phyloP scores from a whole-genome alignment of 2,888 invertebrate genomes.

The Thelaira solivaga region DNA sequence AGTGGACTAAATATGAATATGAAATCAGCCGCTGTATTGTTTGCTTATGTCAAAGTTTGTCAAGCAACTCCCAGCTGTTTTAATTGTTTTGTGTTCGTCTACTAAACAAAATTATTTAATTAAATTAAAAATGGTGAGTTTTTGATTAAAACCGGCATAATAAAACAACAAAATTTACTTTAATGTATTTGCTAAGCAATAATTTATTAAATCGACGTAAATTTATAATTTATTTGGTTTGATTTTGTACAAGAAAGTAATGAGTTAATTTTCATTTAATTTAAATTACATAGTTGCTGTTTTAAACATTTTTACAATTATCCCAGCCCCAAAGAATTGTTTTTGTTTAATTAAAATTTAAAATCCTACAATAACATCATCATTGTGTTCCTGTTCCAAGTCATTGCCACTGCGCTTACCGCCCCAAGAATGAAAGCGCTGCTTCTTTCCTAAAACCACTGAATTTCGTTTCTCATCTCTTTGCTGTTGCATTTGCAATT shows the following conservation, averaged over 20 bases:
- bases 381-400: conserved; percentile 50
- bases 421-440: conserved; percentile 77
- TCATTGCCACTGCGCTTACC: conserved; percentile 70
- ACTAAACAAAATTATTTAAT: background rate
- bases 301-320: too few relatives aligned
- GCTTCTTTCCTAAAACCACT: conserved; percentile 74
- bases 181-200: conserved; percentile 33
- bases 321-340: conserved; percentile 32
- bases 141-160: background rate
- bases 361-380: conserved; percentile 43
- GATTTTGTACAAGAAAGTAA: conserved; percentile 6
- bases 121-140: conserved; percentile 25
- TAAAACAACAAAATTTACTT: conserved; percentile 13
- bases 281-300: background rate
- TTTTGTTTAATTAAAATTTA: conserved; percentile 10
- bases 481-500: conserved; percentile 66
- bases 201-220: conserved; percentile 37
- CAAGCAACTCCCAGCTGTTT: background rate
- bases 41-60: background rate
- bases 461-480: conserved; percentile 74
- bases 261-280: background rate
- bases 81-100: background rate
- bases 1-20: too few relatives aligned
- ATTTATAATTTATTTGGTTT: background rate
- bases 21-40: background rate